Conservation (phyloP, 30 jellyfish, hydroid and myxozoan genomes). For the Cassiopea xamachana region DNA sequence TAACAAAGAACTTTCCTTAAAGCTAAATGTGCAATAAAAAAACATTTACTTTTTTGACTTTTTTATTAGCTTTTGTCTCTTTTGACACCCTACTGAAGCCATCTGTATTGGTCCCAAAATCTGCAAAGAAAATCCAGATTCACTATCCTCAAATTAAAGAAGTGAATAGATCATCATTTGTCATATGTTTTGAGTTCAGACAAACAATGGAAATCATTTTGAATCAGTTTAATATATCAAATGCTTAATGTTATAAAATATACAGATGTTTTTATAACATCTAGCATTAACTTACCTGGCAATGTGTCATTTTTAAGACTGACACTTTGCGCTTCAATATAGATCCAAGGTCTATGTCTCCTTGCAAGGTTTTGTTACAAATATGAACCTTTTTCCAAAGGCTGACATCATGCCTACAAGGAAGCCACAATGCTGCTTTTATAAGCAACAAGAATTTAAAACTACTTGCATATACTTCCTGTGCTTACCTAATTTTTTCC, state of each 20-base stretch:
- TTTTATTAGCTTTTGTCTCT: not conserved
- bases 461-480: not conserved
- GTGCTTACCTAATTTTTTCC: not conserved
- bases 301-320: not conserved
- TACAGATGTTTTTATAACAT: too few relatives aligned
- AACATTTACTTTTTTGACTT: not conserved
- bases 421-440: not conserved
- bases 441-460: not conserved
- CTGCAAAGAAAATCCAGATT: not conserved
- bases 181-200: too few relatives aligned
- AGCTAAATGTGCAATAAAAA: not conserved
- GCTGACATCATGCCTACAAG: conserved; percentile 5
- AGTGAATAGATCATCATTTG: too few relatives aligned
- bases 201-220: too few relatives aligned
- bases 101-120: not conserved
- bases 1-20: not conserved
- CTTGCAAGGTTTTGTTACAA: not conserved
- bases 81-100: not conserved
- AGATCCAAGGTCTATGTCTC: not conserved
- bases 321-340: not conserved
- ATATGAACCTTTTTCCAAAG: conserved; percentile 1
- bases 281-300: not conserved
- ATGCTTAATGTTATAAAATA: not conserved
- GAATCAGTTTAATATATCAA: not conserved
- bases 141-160: too few relatives aligned